A percentile compares a stretch with the other conserved stretches of the same genome.
These are phyloP conservation scores for Apotomis capreana DNA, from an alignment of 2,888 invertebrate species.

Conservation along the genomic window DNA sequence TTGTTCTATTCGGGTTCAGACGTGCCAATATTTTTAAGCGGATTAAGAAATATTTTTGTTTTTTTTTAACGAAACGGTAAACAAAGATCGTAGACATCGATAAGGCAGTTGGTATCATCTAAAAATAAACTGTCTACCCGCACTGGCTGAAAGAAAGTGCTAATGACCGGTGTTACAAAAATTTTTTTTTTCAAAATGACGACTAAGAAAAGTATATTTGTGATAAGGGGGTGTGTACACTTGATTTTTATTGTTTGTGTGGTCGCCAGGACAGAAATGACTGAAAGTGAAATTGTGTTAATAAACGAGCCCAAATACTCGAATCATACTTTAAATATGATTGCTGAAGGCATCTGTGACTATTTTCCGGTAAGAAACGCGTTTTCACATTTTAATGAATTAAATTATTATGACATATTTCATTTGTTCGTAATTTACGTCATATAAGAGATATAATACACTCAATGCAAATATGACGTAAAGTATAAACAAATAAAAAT, in stretches of 20 bases:
- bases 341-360: slow-evolving; percentile 25
- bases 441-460: slow-evolving; percentile 15
- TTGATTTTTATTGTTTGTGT: slow-evolving; percentile 25
- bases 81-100: slow-evolving; percentile 31
- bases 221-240: slow-evolving; percentile 17
- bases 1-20: not conserved
- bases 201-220: not conserved
- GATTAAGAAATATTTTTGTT: slow-evolving; percentile 1
- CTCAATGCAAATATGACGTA: slow-evolving; percentile 16
- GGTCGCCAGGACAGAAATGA: slow-evolving; percentile 18
- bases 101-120: slow-evolving; percentile 15
- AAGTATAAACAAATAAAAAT: slow-evolving; percentile 20
- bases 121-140: slow-evolving; percentile 35
- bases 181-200: slow-evolving; percentile 18
- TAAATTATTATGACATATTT: not conserved
- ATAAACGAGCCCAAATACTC: slow-evolving; percentile 17
- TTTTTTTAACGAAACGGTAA: slow-evolving; percentile 7
- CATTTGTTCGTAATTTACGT: slow-evolving; percentile 17
- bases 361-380: slow-evolving; percentile 12
- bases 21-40: slow-evolving; percentile 1
- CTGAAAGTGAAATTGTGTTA: slow-evolving; percentile 31
- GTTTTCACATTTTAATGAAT: not conserved
- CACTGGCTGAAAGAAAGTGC: slow-evolving; percentile 27
- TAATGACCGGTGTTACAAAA: slow-evolving; percentile 16
- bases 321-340: slow-evolving; percentile 6